Evolutionary conservation across 1,140 invertebrate species (phyloP), one percentile per base, ranked within the genome.

Genomic region (Diabrotica virgifera): DNA sequence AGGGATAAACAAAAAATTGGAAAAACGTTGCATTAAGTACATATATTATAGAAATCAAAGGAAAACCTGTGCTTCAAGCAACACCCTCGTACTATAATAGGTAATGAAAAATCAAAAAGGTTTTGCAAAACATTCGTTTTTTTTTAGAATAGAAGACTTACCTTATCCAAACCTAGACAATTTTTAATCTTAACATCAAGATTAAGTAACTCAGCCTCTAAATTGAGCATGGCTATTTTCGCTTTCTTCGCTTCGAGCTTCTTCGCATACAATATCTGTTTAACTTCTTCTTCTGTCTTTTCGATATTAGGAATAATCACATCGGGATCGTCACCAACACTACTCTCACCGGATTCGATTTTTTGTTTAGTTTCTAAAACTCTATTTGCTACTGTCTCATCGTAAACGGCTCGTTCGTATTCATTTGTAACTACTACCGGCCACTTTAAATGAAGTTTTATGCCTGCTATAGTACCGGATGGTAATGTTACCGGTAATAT

Each of bases 331-430:
- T 38, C 52, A 6, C 12, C 14, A n/a, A 62, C 37, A 38, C 51
- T 55, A 51, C 53, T 58, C 9, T 64, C 52, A 5, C 66, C 65
- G 5, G 70, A 66, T 67, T 76, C 84, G 12, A 88, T 76, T 67
- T 85, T 80, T 24, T 79, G 69, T 73, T 87, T 88, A 6, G 88
- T 68, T 54, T 80, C 82, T 52, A 85, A 74, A 13, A 84, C 85
- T 51, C 13, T 35, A 52, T 59, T 68, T 6, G 62, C 69, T n/a
- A 65, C 59, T 50, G 57, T 12, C 62, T 67, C 69, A 46, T 77
- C 74, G 50, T 70, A 72, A 8, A 71, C 6, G 7, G 75, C 73
- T 37, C 68, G 46, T 11, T 77, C 71, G 52, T 72, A 72, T 68
- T 77, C 75, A 54, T 67, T 71, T 10, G 60, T 54, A 46, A 71